Base-by-base conservation (phyloP, 2,888 invertebrate species). In the Mesorhabditis sp. region DNA sequence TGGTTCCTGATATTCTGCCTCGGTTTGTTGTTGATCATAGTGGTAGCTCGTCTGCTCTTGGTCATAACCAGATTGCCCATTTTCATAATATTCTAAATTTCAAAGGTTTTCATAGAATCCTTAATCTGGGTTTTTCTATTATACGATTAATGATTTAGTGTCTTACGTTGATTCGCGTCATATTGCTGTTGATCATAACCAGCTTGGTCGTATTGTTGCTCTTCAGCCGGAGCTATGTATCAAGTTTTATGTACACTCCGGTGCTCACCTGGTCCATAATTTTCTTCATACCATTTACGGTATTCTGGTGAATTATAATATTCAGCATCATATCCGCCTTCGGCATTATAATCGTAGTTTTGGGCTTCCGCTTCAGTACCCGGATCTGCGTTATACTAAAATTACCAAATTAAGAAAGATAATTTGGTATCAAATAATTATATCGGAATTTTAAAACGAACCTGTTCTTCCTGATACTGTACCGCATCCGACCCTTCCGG, bases 201-300 rank as follows among this genome's bases (percentile, higher is more conserved):
- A 28, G 72, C 70, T 28, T 74, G 71, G 41, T 77, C 72, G 65
- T 72, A 74, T 10, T 64, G 45, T 45, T 68, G 58, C n/a, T 50
- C 58, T 50, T 7, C 63, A 15, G 13, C 28, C 28, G 41, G 13
- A 63, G 63, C 63, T 63, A 15, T 10, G 28, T 28, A 28, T 28
- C 28, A 28, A 28, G 28, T 28, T 28, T 28, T 28, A 28, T 28
- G 28, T 4, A 50, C 63, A 42, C 28, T 66, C 45, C 65, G 41
- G 28, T 58, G 50, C 7, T 4, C 65, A 4, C 44, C 41, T 45
- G 69, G 63, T 42, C 66, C 62, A 44, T 66, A 64, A 5, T 65
- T 74, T 28, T 72, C 68, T 4, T 76, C 71, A 66, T 76, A 72
- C 75, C 75, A 65, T 76, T 74, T 4, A 73, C 73, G 10, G 77